phyloP scores from a whole-genome alignment of 2,113 vertebrate genomes.

The Eidolon helvum region DNA sequence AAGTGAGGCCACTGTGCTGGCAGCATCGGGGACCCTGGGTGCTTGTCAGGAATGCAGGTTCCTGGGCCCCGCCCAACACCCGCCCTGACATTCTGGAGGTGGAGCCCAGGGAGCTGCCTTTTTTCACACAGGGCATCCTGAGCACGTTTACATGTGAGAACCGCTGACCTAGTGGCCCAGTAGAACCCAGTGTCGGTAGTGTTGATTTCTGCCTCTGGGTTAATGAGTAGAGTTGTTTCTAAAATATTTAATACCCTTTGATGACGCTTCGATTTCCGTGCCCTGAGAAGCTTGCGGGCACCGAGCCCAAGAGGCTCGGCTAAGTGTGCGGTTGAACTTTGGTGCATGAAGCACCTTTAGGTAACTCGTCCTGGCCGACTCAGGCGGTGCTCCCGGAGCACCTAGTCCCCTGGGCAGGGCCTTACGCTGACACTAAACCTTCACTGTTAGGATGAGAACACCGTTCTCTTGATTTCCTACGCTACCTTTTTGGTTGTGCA shows the following conservation, averaged over 20 bases:
- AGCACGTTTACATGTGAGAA: not conserved
- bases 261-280: not conserved
- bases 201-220: not conserved
- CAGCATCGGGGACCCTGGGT: not conserved
- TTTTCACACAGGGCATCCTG: not conserved
- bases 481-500: not conserved
- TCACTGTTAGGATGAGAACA: not conserved
- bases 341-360: not conserved
- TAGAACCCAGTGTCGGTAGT: not conserved
- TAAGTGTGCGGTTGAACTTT: not conserved
- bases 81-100: not conserved
- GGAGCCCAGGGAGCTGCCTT: not conserved
- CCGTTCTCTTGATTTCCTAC: not conserved
- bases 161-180: not conserved
- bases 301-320: not conserved
- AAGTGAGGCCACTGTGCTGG: fast-evolving
- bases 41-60: not conserved
- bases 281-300: not conserved
- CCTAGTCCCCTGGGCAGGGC: too few relatives aligned
- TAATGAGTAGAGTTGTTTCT: not conserved
- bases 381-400: not conserved
- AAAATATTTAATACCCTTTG: not conserved
- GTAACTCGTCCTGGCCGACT: too few relatives aligned
- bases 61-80: not conserved
- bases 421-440: too few relatives aligned